phyloP scores from a whole-genome alignment of 2,797 vertebrate species.

The Carduelis carduelis region DNA sequence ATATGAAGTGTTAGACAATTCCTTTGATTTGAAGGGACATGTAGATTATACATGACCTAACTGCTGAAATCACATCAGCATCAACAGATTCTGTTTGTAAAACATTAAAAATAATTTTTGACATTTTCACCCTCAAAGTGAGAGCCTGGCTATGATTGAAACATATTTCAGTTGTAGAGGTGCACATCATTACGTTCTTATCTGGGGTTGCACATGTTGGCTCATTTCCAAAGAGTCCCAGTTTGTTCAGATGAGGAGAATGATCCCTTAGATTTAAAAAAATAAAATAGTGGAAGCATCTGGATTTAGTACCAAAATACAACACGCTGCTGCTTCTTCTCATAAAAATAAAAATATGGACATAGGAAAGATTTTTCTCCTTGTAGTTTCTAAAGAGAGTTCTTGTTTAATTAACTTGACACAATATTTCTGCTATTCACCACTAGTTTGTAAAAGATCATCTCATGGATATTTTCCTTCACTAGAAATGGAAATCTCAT shows the following conservation, averaged over 20 bases:
- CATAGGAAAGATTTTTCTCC: not conserved
- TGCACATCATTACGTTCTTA: not conserved
- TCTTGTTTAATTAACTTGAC: not conserved
- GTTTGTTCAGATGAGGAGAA: not conserved
- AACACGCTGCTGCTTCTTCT: not conserved
- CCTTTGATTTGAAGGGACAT: not conserved
- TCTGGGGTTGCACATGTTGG: not conserved
- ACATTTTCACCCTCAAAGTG: not conserved
- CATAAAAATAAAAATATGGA: not conserved
- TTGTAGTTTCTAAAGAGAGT: not conserved
- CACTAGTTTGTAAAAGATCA: not conserved
- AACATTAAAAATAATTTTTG: not conserved
- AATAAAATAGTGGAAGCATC: not conserved
- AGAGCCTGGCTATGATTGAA: not conserved
- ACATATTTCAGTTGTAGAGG: not conserved
- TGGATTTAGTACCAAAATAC: not conserved
- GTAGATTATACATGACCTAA: accelerated
- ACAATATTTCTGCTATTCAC: not conserved
- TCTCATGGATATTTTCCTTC: accelerated
- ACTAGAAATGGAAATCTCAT: not conserved
- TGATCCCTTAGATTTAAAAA: not conserved
- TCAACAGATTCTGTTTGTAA: not conserved
- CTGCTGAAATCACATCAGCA: not conserved
- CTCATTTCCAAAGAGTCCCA: not conserved
- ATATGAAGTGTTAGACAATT: not conserved